Base-by-base conservation (phyloP, 2,888 invertebrate genomes). In the Drosophila stalkeri region DNA sequence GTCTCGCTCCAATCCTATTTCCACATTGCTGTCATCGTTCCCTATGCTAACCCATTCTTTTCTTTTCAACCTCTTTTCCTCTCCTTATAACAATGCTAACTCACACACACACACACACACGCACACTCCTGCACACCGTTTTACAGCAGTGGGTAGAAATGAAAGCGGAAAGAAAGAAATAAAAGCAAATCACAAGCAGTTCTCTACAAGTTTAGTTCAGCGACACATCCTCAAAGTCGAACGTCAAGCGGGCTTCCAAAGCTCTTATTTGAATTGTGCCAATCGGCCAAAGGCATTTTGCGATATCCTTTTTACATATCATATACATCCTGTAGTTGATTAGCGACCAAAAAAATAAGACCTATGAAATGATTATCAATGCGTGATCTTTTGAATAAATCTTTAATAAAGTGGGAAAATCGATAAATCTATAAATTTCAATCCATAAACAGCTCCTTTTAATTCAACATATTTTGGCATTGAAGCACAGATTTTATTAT, bases 181-280 rank as follows among this genome's bases (percentile, higher is more conserved):
- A 46, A 43, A 44, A 37, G 3, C 16, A 41, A 55, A 55, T 55
- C 44, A 43, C 39, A 57, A 23, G 27, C 47, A 59, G 55, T 41
- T 59, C n/a, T 23, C 35, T n/a, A 31, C 52, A 68, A 62, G 37
- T 64, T 68, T 57, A 71, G 39, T 55, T 70, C 57, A 51, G 49
- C 55, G 46, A 62, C 49, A 66, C 61, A 49, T 70, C 71, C 60
- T 83, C 72, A 76, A 82, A 80, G 75, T 74, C 76, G 73, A 80
- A 70, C 82, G 71, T 69, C 76, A 80, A 81, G 60, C 57, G 52
- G 44, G 20, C 62, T 33, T 52, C 16, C 55, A 14, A 20, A 54
- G 31, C 23, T 23, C 62, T 68, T 73, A 62, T 72, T 80, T 79
- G 73, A 72, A 83, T 78, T 79, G 75, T 79, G 72, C 46, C 64